Percentiles rank a stretch among this genome's conserved stretches.
Evolutionary conservation across 2,888 invertebrate genomes (phyloP).

Genomic region (Pocota personata): DNA sequence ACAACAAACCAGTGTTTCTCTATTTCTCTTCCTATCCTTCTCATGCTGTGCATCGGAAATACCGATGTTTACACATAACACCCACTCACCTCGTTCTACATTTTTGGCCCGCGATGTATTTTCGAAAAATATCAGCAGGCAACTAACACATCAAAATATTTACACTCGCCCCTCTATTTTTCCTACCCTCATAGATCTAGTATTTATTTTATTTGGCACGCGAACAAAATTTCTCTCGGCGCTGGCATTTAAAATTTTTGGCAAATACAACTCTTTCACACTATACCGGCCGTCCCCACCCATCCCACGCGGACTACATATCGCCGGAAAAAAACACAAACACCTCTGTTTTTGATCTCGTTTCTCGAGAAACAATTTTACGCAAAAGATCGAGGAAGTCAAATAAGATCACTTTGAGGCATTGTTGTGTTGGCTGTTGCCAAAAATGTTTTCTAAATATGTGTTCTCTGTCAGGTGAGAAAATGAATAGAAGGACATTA

Average conservation of each 20-base stretch:
- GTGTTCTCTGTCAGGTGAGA: slow-evolving; percentile 39
- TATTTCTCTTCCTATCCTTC: not conserved
- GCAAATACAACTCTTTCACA: slow-evolving; percentile 17
- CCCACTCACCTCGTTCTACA: slow-evolving; percentile 20
- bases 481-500: slow-evolving; percentile 14
- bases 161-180: not conserved
- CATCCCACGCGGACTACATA: not conserved
- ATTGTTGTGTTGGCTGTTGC: slow-evolving; percentile 55
- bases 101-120: slow-evolving; percentile 3
- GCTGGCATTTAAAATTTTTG: slow-evolving; percentile 44
- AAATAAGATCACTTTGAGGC: not conserved
- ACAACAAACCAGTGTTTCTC: not conserved
- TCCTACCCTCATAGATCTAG: not conserved
- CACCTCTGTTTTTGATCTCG: slow-evolving; percentile 17
- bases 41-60: not conserved
- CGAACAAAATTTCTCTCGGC: slow-evolving; percentile 53
- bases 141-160: slow-evolving; percentile 42
- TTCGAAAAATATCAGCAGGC: slow-evolving; percentile 13
- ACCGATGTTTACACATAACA: slow-evolving; percentile 28
- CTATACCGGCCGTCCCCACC: not conserved
- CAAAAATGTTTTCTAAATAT: slow-evolving; percentile 36
- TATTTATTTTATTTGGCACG: slow-evolving; percentile 61
- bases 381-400: slow-evolving; percentile 47
- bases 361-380: slow-evolving; percentile 25
- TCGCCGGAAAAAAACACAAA: not conserved